A percentile compares a stretch with the other conserved stretches of the same genome.
Evolutionary conservation across 2,888 invertebrate genomes (phyloP).

Genomic region (Rugalucina vietnamica): DNA sequence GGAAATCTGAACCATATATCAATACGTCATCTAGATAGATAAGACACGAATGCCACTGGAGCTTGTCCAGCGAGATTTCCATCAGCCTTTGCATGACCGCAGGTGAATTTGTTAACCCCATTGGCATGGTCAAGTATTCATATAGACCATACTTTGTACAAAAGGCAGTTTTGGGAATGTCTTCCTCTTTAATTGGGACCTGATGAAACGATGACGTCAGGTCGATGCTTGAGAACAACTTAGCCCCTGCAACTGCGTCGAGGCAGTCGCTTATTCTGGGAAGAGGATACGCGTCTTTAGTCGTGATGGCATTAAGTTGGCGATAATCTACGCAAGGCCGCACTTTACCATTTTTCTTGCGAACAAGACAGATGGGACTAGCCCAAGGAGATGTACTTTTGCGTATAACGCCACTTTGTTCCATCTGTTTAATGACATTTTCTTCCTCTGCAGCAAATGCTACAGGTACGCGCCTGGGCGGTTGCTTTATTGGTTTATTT

Average conservation of each 20-base stretch:
- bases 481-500: not conserved
- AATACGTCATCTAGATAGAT: constrained; percentile 41
- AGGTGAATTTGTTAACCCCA: constrained; percentile 29
- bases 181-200: not conserved
- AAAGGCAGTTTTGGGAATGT: constrained; percentile 19
- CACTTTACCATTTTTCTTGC: not conserved
- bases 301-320: not conserved
- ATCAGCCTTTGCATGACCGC: constrained; percentile 35
- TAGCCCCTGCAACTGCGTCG: not conserved
- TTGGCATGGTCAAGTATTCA: not conserved
- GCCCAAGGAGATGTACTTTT: not conserved
- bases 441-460: not conserved
- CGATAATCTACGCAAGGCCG: not conserved
- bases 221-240: not conserved
- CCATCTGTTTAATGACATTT: not conserved
- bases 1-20: constrained; percentile 25
- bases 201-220: not conserved
- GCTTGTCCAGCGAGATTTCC: constrained; percentile 24
- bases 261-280: too few species aligned
- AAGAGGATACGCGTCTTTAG: not conserved
- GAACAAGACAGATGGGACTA: not conserved
- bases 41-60: constrained; percentile 41
- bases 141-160: constrained; percentile 50
- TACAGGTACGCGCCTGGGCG: not conserved
- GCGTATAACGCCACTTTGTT: not conserved